phyloP scores from a whole-genome alignment of 1,140 invertebrate genomes.

The Aphaenogaster ashmeadi region DNA sequence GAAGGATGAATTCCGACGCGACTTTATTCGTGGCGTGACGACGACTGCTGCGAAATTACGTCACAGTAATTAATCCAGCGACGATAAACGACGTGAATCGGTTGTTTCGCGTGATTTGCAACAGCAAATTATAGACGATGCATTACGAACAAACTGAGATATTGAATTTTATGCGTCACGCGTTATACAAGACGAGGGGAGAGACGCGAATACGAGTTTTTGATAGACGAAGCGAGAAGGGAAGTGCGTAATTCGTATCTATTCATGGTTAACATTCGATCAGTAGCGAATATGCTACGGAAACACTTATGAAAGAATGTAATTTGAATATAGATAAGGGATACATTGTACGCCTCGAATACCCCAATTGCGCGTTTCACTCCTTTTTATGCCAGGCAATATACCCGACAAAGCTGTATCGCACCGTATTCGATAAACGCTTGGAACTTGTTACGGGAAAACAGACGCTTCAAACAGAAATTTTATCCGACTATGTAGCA shows the following conservation, averaged over 20 bases:
- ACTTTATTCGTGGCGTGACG: conserved; percentile 42
- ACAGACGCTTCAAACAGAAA: conserved; percentile 38
- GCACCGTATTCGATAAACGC: conserved; percentile 58
- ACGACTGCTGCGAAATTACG: conserved; percentile 49
- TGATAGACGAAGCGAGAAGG: background rate
- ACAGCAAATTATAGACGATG: background rate
- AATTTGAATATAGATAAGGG: conserved; percentile 47
- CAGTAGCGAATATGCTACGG: conserved; percentile 34
- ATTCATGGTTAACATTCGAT: conserved; percentile 59
- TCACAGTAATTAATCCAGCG: conserved; percentile 43
- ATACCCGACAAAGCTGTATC: conserved; percentile 46
- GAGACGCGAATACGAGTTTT: background rate
- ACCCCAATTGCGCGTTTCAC: background rate
- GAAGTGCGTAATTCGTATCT: conserved; percentile 61
- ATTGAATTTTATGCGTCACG: conserved; percentile 28
- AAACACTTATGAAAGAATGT: conserved; percentile 60
- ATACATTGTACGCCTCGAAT: conserved; percentile 22
- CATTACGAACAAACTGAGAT: background rate
- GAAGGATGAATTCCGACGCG: conserved; percentile 18
- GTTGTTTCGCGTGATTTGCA: background rate
- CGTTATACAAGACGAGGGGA: background rate
- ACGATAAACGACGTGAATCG: conserved; percentile 3
- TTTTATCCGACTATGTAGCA: conserved; percentile 28
- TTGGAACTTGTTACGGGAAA: conserved; percentile 57
- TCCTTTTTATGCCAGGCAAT: conserved; percentile 1